Conservation (phyloP, 1,140 invertebrate species). For the Meloidogyne floridensis region DNA sequence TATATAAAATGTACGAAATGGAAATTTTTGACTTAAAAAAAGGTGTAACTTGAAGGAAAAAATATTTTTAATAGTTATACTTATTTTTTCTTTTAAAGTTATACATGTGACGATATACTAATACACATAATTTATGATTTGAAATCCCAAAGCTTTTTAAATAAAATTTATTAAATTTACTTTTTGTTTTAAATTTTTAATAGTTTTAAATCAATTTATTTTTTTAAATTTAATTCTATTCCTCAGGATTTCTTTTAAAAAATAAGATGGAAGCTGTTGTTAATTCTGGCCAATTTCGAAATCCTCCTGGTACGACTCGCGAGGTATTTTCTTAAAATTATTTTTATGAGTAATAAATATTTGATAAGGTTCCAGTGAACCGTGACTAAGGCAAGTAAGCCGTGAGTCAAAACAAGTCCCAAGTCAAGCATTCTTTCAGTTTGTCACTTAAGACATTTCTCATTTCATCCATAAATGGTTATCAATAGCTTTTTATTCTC, state of each 20-base stretch:
- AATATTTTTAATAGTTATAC: not conserved
- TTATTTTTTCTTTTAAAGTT: not conserved
- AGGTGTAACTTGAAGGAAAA: no score
- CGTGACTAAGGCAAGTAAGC: no score
- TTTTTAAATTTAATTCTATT: not conserved
- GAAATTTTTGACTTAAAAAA: no score
- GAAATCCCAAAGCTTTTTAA: not conserved
- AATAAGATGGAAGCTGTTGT: not conserved
- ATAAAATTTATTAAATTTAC: slow-evolving; percentile 11
- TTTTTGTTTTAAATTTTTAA: not conserved
- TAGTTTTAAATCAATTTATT: not conserved
- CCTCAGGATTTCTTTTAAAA: not conserved
- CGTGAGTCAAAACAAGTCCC: no score
- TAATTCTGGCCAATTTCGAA: slow-evolving; percentile 19
- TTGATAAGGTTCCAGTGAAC: no score
- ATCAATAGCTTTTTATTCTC: no score
- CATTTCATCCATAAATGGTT: no score
- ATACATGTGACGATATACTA: no score
- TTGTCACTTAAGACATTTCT: no score
- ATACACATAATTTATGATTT: not conserved
- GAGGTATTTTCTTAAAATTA: slow-evolving; percentile 5
- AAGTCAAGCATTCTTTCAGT: no score
- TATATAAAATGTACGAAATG: no score
- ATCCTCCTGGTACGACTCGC: slow-evolving; percentile 31
- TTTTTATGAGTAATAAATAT: no score